These are phyloP conservation scores for Meganola albula DNA, from an alignment of 2,888 invertebrate species.

Conservation along the genomic window DNA sequence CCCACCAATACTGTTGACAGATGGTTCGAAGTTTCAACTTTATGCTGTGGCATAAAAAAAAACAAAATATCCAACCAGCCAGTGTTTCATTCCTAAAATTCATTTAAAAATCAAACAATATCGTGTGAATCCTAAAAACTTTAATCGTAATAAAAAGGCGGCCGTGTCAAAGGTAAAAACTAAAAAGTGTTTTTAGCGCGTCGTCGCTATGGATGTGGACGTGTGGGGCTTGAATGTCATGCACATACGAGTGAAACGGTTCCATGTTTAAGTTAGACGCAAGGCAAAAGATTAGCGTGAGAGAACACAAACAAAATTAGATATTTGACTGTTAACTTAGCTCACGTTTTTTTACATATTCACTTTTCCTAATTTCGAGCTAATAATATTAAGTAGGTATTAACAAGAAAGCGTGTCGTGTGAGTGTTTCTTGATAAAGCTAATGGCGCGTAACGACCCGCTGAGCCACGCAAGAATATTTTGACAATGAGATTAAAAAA, in stretches of 20 bases:
- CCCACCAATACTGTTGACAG: no score
- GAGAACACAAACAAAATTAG: neutral
- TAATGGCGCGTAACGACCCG: no score
- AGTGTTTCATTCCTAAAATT: neutral
- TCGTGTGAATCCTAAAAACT: conserved; percentile 17
- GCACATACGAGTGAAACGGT: conserved; percentile 49
- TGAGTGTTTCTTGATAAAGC: no score
- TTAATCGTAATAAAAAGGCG: conserved; percentile 32
- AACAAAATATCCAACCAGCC: neutral
- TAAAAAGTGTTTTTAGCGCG: conserved; percentile 48
- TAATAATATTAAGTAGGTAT: no score
- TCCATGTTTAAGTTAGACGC: conserved; percentile 27
- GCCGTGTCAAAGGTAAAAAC: conserved; percentile 29
- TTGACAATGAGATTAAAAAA: no score
- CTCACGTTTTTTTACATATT: no score
- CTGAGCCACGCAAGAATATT: no score
- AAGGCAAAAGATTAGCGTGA: conserved; percentile 24
- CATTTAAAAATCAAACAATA: conserved; percentile 10
- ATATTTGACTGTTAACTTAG: no score
- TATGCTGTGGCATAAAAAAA: no score
- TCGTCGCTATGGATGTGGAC: conserved; percentile 50
- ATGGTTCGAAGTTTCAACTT: no score
- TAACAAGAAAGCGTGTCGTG: no score
- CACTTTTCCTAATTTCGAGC: no score
- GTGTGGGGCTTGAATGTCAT: conserved; percentile 57